These are phyloP conservation scores for Anneissia japonica DNA, from an alignment of 35 echinoderm and acorn worm species.

Conservation along the genomic window DNA sequence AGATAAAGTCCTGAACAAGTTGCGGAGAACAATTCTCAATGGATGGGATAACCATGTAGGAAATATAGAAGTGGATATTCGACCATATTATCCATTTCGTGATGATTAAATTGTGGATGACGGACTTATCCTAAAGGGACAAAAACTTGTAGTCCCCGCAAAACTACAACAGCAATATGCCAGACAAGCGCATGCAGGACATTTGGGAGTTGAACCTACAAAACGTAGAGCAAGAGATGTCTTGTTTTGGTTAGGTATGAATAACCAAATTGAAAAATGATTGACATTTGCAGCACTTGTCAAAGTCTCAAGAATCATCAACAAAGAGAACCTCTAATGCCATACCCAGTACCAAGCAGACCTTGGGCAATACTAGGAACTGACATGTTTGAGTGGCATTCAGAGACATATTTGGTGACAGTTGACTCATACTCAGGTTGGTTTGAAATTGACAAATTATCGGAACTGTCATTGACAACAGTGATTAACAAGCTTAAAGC, in stretches of 20 bases:
- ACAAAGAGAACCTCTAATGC: constrained; percentile 12
- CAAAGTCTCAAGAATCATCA: constrained; percentile 22
- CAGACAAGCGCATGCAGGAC: neutral
- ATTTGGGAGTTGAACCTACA: constrained; percentile 44
- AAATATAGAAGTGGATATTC: neutral
- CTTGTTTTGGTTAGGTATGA: constrained; percentile 36
- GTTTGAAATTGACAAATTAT: neutral
- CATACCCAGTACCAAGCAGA: neutral
- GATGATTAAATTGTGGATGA: constrained; percentile 62
- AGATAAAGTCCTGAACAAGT: neutral
- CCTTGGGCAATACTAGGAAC: constrained; percentile 20
- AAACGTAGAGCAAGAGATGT: constrained; percentile 49
- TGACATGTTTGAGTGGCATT: constrained; percentile 50
- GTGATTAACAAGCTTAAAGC: constrained; percentile 26
- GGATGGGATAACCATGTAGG: neutral
- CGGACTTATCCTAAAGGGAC: constrained; percentile 27
- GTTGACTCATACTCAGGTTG: constrained; percentile 66
- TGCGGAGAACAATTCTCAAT: neutral
- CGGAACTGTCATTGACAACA: neutral
- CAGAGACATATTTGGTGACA: constrained; percentile 19
- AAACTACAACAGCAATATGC: constrained; percentile 5
- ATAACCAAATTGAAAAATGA: constrained; percentile 35
- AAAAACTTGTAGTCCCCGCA: constrained; percentile 25
- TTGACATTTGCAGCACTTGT: constrained; percentile 7
- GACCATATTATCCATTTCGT: constrained; percentile 32